phyloP scores from a whole-genome alignment of 2,797 vertebrate species.

The Oryzias sinensis region DNA sequence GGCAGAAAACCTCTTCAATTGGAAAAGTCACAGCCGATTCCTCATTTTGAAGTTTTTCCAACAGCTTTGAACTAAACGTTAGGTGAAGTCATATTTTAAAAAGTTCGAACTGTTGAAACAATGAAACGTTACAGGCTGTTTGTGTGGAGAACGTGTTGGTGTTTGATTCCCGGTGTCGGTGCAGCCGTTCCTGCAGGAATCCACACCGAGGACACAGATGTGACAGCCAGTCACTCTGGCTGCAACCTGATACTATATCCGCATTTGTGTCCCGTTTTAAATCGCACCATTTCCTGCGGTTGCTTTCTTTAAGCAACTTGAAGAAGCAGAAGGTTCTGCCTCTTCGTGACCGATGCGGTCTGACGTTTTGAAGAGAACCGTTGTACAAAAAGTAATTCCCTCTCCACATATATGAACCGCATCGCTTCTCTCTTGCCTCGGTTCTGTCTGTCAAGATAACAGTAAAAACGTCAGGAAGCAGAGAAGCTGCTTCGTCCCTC shows the following conservation, averaged over 20 bases:
- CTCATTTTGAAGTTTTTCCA: not conserved
- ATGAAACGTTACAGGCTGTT: too few species aligned
- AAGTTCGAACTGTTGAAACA: too few species aligned
- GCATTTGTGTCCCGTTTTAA: conserved; percentile 58
- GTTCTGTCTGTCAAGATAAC: not conserved
- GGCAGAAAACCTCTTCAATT: not conserved
- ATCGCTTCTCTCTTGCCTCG: not conserved
- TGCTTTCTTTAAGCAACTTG: conserved; percentile 24
- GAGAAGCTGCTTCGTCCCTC: conserved; percentile 22
- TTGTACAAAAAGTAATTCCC: conserved; percentile 1
- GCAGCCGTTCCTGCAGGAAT: not conserved
- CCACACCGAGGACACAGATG: conserved; percentile 3
- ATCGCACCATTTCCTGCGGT: conserved; percentile 53
- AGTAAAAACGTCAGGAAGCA: not conserved
- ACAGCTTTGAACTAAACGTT: too few species aligned
- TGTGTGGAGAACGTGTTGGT: too few species aligned
- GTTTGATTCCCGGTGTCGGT: too few species aligned
- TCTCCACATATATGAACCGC: not conserved
- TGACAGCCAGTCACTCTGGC: conserved; percentile 44
- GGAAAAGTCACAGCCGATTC: not conserved
- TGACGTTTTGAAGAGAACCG: conserved; percentile 10
- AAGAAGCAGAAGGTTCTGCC: conserved; percentile 30
- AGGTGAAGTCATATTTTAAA: too few species aligned
- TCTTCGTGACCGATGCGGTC: conserved; percentile 2
- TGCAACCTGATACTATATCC: conserved; percentile 57